These are phyloP conservation scores for Patagioenas fasciata DNA, from an alignment of 2,113 vertebrate species.

Conservation along the genomic window DNA sequence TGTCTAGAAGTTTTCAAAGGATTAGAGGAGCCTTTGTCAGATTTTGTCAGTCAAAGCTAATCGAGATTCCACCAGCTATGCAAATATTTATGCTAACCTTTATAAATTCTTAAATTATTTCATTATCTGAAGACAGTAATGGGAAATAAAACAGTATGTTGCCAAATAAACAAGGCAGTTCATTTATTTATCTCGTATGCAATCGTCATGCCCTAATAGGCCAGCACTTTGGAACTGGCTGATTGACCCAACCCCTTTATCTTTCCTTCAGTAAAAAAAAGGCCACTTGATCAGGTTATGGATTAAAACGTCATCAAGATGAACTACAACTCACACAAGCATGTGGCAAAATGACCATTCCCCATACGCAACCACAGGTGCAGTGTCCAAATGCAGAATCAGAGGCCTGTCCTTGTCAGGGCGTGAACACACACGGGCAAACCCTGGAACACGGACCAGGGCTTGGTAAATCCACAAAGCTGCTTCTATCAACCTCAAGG, in stretches of 20 bases:
- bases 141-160: neutral
- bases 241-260: neutral
- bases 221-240: neutral
- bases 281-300: neutral
- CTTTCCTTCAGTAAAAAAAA: neutral
- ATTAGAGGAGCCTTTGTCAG: neutral
- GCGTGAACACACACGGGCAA: neutral
- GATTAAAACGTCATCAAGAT: neutral
- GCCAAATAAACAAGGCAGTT: neutral
- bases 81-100: neutral
- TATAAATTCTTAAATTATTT: neutral
- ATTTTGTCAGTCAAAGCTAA: neutral
- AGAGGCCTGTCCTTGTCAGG: neutral
- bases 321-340: neutral
- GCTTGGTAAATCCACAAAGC: neutral
- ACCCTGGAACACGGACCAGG: neutral
- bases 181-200: neutral
- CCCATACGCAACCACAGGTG: neutral
- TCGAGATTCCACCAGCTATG: neutral
- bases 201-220: neutral
- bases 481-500: neutral
- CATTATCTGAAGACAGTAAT: neutral
- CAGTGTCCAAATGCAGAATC: neutral
- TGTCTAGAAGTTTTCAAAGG: neutral
- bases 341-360: neutral